These are phyloP conservation scores for Setophaga kirtlandii DNA, from an alignment of 2,113 vertebrate species.

Conservation along the genomic window DNA sequence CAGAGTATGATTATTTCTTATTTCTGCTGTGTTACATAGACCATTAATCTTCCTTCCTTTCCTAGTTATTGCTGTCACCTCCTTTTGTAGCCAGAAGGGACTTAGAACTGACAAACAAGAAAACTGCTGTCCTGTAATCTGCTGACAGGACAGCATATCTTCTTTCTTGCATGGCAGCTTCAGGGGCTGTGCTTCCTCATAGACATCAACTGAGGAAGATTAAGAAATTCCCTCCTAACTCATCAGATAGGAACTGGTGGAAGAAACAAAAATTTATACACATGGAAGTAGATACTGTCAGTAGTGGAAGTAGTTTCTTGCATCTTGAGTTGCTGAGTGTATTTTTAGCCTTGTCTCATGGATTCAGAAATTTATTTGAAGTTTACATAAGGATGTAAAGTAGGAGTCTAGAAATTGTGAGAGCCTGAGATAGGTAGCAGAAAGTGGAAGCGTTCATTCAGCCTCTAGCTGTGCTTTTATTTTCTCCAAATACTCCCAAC, in stretches of 20 bases:
- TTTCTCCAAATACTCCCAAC: background rate
- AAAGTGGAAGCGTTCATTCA: background rate
- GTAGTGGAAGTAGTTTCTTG: background rate
- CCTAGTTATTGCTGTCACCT: slow-evolving; percentile 12
- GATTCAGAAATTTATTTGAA: background rate
- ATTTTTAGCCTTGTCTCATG: background rate
- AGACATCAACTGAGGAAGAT: background rate
- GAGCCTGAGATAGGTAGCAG: background rate
- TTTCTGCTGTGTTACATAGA: background rate
- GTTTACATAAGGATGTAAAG: background rate
- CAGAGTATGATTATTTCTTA: background rate
- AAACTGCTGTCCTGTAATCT: slow-evolving; percentile 14
- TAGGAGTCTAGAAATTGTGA: background rate
- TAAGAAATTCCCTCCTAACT: background rate
- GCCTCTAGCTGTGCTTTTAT: background rate
- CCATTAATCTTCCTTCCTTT: slow-evolving; percentile 23
- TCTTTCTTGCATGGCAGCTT: background rate
- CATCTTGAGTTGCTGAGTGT: background rate
- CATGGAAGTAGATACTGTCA: background rate
- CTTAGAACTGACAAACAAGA: background rate
- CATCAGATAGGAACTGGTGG: background rate
- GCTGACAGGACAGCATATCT: slow-evolving; percentile 11
- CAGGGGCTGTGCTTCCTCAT: background rate
- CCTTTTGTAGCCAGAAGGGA: background rate
- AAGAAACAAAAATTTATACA: background rate